phyloP scores from a whole-genome alignment of 1,140 invertebrate species.

The Brachionus paranguensis region DNA sequence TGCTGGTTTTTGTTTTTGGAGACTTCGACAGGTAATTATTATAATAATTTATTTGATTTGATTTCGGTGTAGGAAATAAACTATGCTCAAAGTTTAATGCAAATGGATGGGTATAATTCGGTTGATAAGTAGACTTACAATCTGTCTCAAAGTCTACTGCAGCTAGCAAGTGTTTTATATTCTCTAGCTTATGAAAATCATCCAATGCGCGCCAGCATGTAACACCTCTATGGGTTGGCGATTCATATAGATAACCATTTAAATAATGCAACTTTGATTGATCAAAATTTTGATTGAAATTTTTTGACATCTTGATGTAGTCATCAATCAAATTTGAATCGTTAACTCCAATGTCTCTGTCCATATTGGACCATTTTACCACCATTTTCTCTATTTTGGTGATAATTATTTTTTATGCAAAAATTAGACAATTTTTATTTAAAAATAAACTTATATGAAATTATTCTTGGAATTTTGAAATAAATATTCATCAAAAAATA shows the following conservation, averaged over 20 bases:
- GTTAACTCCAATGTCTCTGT: neutral
- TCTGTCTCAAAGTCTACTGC: neutral
- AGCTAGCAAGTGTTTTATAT: neutral
- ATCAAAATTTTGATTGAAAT: neutral
- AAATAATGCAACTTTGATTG: neutral
- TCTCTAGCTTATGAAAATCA: neutral
- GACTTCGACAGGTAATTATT: neutral
- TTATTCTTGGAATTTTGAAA: neutral
- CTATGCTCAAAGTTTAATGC: neutral
- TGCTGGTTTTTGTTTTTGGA: neutral
- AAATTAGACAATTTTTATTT: neutral
- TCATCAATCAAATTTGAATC: neutral
- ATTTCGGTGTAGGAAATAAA: neutral
- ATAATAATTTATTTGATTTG: neutral
- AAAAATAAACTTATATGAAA: neutral
- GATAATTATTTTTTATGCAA: neutral
- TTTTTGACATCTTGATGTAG: neutral
- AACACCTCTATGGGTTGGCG: neutral
- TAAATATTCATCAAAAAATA: neutral
- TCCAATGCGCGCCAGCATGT: neutral
- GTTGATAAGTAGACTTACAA: neutral
- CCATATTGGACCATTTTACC: neutral
- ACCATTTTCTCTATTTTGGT: neutral
- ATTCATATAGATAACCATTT: slow-evolving; percentile 14
- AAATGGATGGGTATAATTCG: neutral